Conservation (phyloP, 2,888 invertebrate species). For the Sylvicola cinctus region DNA sequence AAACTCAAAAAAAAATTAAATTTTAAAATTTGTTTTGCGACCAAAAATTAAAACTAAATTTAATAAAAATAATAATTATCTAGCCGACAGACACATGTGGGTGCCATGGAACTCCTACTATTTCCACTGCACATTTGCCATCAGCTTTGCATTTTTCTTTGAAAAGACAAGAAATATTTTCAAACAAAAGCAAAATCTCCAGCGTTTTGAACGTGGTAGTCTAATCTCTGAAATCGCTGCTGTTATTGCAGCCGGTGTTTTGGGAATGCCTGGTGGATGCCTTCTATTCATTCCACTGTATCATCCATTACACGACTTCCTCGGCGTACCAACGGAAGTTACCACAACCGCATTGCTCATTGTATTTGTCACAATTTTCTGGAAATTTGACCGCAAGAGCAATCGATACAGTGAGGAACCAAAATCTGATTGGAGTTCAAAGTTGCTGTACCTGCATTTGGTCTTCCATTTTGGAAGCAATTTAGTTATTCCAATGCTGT, state of each 20-base stretch:
- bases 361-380: constrained; percentile 34
- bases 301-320: constrained; percentile 53
- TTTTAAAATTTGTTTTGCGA: too few species aligned
- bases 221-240: constrained; percentile 27
- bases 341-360: constrained; percentile 43
- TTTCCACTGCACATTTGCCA: constrained; percentile 56
- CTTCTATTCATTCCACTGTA: constrained; percentile 51
- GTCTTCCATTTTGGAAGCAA: constrained; percentile 42
- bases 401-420: constrained; percentile 3
- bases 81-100: constrained; percentile 51
- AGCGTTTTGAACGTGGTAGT: constrained; percentile 31
- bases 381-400: constrained; percentile 18
- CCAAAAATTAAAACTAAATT: too few species aligned
- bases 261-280: constrained; percentile 54
- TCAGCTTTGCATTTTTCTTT: constrained; percentile 49
- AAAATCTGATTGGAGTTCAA: constrained; percentile 3
- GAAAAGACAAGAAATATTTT: constrained; percentile 33
- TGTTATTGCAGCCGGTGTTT: constrained; percentile 33
- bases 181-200: constrained; percentile 25
- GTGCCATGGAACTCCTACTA: constrained; percentile 72
- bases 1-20: too few species aligned
- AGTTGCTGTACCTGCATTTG: constrained; percentile 28
- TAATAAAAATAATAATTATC: too few species aligned
- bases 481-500: constrained; percentile 37
- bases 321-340: constrained; percentile 47